Percentiles rank a stretch among this genome's conserved stretches.
These are phyloP conservation scores for Apus apus DNA, from an alignment of 2,113 vertebrate species.

Conservation along the genomic window DNA sequence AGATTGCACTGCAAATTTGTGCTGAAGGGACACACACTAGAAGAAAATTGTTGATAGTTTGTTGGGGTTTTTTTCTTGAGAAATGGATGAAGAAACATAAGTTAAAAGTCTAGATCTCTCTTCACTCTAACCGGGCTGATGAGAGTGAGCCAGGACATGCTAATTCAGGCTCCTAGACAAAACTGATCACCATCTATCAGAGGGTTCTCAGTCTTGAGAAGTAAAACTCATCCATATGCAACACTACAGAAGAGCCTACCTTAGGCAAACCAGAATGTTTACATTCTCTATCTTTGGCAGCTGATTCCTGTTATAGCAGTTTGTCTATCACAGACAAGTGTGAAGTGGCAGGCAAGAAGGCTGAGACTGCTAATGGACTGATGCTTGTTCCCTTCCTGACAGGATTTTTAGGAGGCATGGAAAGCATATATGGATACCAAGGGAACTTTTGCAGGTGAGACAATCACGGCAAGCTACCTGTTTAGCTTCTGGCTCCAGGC, in stretches of 20 bases:
- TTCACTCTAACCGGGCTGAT: not conserved
- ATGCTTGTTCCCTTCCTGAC: not conserved
- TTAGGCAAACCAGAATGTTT: conserved; percentile 45
- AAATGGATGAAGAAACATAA: not conserved
- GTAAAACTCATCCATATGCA: conserved; percentile 51
- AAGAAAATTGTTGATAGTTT: not conserved
- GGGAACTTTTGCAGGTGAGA: not conserved
- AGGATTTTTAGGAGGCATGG: not conserved
- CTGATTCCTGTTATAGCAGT: conserved; percentile 29
- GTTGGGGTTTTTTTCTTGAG: not conserved
- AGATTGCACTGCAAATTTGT: not conserved
- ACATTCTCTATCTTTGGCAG: conserved; percentile 26
- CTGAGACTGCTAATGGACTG: conserved; percentile 24
- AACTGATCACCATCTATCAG: not conserved
- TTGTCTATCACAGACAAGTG: conserved; percentile 39
- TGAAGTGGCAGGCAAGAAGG: conserved; percentile 18
- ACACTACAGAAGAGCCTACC: not conserved
- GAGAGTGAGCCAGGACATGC: not conserved
- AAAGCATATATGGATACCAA: not conserved
- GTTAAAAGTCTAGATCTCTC: not conserved
- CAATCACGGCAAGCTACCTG: not conserved
- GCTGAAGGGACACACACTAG: not conserved
- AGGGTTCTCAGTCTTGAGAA: not conserved
- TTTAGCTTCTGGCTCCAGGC: not conserved
- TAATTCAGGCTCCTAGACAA: not conserved